Evolutionary conservation across 1,140 invertebrate species (phyloP), one percentile per base, ranked within the genome.

Genomic region (Nephotettix cincticeps): DNA sequence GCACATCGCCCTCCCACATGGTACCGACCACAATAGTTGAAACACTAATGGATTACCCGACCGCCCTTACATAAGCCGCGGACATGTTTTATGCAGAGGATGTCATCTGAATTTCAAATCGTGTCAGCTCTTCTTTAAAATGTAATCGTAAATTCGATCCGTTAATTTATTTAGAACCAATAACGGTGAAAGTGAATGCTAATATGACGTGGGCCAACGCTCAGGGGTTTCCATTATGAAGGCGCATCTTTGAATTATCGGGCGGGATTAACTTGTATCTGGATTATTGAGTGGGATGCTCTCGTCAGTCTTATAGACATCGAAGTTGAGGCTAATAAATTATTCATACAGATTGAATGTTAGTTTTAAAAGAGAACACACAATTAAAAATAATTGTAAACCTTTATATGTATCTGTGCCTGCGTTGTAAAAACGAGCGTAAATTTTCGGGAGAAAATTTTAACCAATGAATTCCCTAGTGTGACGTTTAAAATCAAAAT

Each of bases 111-210:
- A 61, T 61, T 61, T 61, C 56, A 61, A 61, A 61, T 61, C 21
- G 56, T 14, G 13, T 61, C 23, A 29, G 21, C 21, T 61, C 56
- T 61, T 28, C 56, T 61, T 61, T 61, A 61, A 61, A 51, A 61
- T n/a, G 56, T 29, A 61, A 61, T 27, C 56, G 56, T 61, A 61
- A 61, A 61, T 61, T 61, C 27, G 56, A 61, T 61, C 56, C 56
- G 56, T 61, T 61, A 61, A 61, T 61, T 61, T 61, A 61, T 61
- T 61, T 61, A 6, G 14, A 61, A 27, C 56, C 23, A 61, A 61
- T 61, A 61, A 61, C 56, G 27, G 56, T 61, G 56, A 61, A 61
- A 61, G 56, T 61, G 56, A 21, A 61, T 61, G 56, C 56, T 61
- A 61, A 61, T 61, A 11, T 61, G 21, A 61, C 56, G 56, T 61